These are phyloP conservation scores for Serripes groenlandicus DNA, from an alignment of 2,888 invertebrate species.

Conservation along the genomic window DNA sequence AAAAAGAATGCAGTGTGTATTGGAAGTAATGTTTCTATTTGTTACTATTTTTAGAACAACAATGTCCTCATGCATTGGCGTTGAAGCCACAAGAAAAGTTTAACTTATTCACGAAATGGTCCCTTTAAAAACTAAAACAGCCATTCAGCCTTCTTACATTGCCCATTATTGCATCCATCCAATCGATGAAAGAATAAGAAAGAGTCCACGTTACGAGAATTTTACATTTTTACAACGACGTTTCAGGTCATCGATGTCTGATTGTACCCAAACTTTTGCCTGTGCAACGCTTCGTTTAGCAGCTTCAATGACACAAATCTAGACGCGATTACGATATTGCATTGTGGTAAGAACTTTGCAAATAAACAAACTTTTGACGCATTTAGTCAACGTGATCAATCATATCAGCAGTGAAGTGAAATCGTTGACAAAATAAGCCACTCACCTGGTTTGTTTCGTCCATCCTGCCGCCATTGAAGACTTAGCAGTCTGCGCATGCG, in stretches of 20 bases:
- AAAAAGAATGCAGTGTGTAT: too few species aligned
- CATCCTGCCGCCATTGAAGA: slow-evolving; percentile 63
- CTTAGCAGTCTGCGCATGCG: slow-evolving; percentile 52
- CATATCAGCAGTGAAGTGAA: neutral
- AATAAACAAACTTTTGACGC: slow-evolving; percentile 4
- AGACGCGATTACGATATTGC: too few species aligned
- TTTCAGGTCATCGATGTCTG: neutral
- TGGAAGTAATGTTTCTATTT: neutral
- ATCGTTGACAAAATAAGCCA: slow-evolving; percentile 15
- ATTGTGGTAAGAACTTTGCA: neutral
- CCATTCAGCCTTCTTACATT: too few species aligned
- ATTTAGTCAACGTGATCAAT: neutral
- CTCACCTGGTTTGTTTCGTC: slow-evolving; percentile 59
- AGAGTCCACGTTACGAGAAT: neutral
- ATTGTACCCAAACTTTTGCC: slow-evolving; percentile 9
- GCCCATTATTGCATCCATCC: too few species aligned
- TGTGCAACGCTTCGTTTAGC: too few species aligned
- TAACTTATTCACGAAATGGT: neutral
- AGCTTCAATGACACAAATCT: too few species aligned
- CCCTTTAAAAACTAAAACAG: too few species aligned
- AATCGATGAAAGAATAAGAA: too few species aligned
- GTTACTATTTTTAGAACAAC: slow-evolving; percentile 19
- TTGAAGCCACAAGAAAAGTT: neutral
- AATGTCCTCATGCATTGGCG: slow-evolving; percentile 11
- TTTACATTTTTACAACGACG: neutral